A percentile compares a stretch with the other conserved stretches of the same genome.
Evolutionary conservation across 2,888 invertebrate species (phyloP).

Genomic region (Aphodius granarius): DNA sequence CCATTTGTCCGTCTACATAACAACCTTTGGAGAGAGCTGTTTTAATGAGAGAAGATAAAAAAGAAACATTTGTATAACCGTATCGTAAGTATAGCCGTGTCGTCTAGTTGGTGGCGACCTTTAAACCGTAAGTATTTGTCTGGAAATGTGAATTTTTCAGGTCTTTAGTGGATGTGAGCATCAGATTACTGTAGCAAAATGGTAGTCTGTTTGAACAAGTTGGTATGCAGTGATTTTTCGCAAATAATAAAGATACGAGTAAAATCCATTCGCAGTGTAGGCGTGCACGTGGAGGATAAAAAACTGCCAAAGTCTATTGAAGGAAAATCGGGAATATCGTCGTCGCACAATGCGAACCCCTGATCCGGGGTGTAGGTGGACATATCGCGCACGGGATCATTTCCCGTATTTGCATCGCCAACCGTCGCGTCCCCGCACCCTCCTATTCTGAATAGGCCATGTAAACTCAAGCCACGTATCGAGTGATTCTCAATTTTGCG

Average conservation of each 20-base stretch:
- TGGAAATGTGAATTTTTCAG: too few relatives aligned
- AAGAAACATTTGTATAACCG: too few relatives aligned
- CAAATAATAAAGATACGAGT: background rate
- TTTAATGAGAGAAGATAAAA: too few relatives aligned
- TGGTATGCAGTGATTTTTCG: too few relatives aligned
- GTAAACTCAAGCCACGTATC: conserved; percentile 5
- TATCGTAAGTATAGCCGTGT: too few relatives aligned
- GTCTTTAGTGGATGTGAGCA: too few relatives aligned
- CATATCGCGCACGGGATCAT: background rate
- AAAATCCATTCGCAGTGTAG: background rate
- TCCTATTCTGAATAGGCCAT: conserved; percentile 9
- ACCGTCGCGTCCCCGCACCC: background rate
- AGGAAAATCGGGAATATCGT: background rate
- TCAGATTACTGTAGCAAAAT: too few relatives aligned
- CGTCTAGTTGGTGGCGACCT: too few relatives aligned
- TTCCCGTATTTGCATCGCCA: background rate
- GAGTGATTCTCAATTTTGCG: conserved; percentile 19
- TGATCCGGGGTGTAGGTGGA: background rate
- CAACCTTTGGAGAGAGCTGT: too few relatives aligned
- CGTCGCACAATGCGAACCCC: background rate
- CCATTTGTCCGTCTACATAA: too few relatives aligned
- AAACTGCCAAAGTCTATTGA: background rate
- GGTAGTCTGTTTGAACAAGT: too few relatives aligned
- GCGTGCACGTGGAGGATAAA: background rate
- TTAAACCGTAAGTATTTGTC: too few relatives aligned